Evolutionary conservation across 1,140 invertebrate species (phyloP), one percentile per base, ranked within the genome.

Genomic region (Laodelphax striatellus): DNA sequence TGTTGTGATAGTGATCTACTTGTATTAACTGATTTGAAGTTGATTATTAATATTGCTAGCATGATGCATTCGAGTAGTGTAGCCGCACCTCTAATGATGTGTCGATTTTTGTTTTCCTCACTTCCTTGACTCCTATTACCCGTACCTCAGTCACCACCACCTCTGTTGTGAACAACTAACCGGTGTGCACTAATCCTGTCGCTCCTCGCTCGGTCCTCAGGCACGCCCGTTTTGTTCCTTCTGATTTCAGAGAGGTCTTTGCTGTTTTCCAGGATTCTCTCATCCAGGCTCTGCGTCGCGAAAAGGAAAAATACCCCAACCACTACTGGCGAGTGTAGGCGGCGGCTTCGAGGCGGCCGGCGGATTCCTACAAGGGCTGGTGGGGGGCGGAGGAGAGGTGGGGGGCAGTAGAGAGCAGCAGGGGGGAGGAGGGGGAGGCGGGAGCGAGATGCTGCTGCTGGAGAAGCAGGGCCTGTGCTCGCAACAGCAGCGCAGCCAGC

Each of bases 251-350:
- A 84, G 85, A 71, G 86, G 83, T 71, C 81, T 88, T 73, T 89
- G 86, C 82, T 90, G 85, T 82, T 88, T 89, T 84, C 86, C 87
- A 78, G 86, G 85, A 82, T 82, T 88, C 83, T 77, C 84, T 85
- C 82, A 87, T 86, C 79, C 84, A 82, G 78, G 85, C 82, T 76
- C 82, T 85, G 70, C 82, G 80, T 79, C 83, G 79, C 77, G 85
- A 86, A 85, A 87, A 82, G 83, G 84, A 82, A 86, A 85, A 84
- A 80, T 87, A 79, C 77, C 85, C 83, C 81, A 87, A 76, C 81
- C 84, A 85, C 70, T 87, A 84, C 72, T 90, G 76, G 82, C 86
- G 78, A 78, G 86, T 81, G 79, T 87, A 78, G 71, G 71, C 59
- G 71, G 71, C n/a, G n/a, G n/a, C n/a, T n/a, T n/a, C n/a, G n/a